phyloP scores from a whole-genome alignment of 2,888 invertebrate species.

The Sesia bembeciformis region DNA sequence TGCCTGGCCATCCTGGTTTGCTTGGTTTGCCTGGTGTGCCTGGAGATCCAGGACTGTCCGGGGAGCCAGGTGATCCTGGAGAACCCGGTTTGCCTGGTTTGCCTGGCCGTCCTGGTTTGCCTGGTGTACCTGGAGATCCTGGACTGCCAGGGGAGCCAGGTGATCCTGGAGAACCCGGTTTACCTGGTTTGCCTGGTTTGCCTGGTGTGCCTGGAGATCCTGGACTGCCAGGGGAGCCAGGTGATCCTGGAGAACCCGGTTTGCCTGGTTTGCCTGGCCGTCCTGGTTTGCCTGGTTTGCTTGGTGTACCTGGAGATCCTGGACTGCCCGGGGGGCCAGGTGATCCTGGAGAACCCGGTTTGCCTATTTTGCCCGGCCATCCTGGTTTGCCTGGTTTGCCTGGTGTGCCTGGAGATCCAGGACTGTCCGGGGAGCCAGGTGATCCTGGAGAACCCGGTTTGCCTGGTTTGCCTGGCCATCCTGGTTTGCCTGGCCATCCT shows the following conservation, averaged over 20 bases:
- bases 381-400: too few species aligned
- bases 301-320: not conserved
- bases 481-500: too few species aligned
- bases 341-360: too few species aligned
- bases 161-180: not conserved
- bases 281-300: constrained; percentile 1
- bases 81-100: constrained; percentile 4
- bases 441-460: too few species aligned
- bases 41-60: constrained; percentile 21
- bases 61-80: constrained; percentile 9
- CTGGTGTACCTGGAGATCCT: constrained; percentile 6
- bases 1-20: constrained; percentile 15
- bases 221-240: not conserved
- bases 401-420: not conserved
- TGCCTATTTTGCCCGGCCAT: too few species aligned
- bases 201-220: constrained; percentile 4
- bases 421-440: too few species aligned
- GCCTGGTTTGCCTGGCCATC: too few species aligned
- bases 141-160: constrained; percentile 3
- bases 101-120: constrained; percentile 1
- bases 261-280: too few species aligned
- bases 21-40: not conserved
- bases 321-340: too few species aligned
- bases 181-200: constrained; percentile 6
- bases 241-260: not conserved